Conservation (phyloP, 2,797 vertebrate genomes). For the Decapterus maruadsi region DNA sequence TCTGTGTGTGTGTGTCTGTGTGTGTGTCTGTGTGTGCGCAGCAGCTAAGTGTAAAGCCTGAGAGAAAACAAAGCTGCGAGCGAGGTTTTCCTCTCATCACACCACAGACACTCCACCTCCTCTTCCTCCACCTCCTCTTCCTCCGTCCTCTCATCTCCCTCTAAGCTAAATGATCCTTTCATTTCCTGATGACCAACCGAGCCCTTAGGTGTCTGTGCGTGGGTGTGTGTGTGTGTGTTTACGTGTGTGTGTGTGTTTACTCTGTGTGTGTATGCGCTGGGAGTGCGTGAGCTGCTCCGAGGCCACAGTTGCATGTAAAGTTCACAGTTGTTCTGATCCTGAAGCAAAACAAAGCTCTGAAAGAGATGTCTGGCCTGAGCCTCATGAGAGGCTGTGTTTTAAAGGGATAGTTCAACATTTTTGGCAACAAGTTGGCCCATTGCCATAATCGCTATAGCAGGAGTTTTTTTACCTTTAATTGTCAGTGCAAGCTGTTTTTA, state of each 20-base stretch:
- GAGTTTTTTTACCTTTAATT: no score
- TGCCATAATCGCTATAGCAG: no score
- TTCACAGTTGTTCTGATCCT: slow-evolving; percentile 93
- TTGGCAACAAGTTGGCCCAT: no score
- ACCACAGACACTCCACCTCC: slow-evolving; percentile 61
- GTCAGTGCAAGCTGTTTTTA: no score
- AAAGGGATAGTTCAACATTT: no score
- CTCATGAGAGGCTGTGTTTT: slow-evolving; percentile 80
- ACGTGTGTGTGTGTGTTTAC: slow-evolving; percentile 66
- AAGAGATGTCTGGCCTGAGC: slow-evolving; percentile 86
- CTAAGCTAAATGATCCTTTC: slow-evolving; percentile 94
- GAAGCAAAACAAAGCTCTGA: slow-evolving; percentile 89
- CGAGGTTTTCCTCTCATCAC: slow-evolving; percentile 52
- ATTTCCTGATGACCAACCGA: slow-evolving; percentile 91
- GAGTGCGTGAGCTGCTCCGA: slow-evolving; percentile 67
- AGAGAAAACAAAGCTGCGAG: slow-evolving; percentile 23
- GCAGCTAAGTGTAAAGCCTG: slow-evolving; percentile 40
- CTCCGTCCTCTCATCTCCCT: slow-evolving; percentile 78
- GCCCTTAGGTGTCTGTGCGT: slow-evolving; percentile 88
- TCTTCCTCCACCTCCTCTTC: slow-evolving; percentile 55
- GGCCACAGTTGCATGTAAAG: slow-evolving; percentile 85
- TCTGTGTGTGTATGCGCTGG: slow-evolving; percentile 57
- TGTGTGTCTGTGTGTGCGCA: not conserved
- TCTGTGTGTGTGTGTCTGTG: not conserved
- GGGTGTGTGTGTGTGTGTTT: slow-evolving; percentile 71